Base-by-base conservation (phyloP, 2,797 vertebrate species). In the Thunnus albacares region DNA sequence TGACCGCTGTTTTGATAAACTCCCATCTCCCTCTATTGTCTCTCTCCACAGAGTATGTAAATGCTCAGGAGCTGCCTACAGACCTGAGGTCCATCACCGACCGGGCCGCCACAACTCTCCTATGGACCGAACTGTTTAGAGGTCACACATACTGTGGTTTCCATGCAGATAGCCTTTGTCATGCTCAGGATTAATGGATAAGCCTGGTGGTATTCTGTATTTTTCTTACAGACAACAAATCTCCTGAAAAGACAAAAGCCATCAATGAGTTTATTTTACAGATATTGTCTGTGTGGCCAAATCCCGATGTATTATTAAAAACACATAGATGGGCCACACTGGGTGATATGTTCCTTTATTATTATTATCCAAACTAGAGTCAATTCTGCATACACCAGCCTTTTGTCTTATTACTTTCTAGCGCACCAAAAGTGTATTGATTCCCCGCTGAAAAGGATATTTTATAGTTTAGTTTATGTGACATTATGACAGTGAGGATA, bases 111-210 rank as follows among this genome's bases (percentile, higher is more conserved):
- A 96, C 96, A 85, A 98, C 97, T 11, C 95, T 98, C 47, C 90
- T 99, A 30, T 98, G 96, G 97, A 98, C 97, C 0, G 97, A 99
- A 85, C 96, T 99, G 18, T n/a, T 97, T 55, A 95, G 97, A 95
- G 98, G 98, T 97, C 52, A 72, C 62, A 58, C 35, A 28, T 18
- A 17, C 24, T 59, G 13, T 33, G 26, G 69, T 75, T 82, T 56
- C 14, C 66, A 22, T 51, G 15, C 3, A 51, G 12, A 75, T 38
- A 17, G 7, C 0, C 3, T 15, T 30, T 57, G 11, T 58, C 13
- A 10, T 75, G 51, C 24, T 30, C 22, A 15, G 15, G 3, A 0
- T 63, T 26, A 10, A 56, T 72, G 7, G 10, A 55, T 45, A 63
- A 14, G 18, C 47, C 28, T 33, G 2, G 13, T 52, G 11, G 57